Base-by-base conservation (phyloP, 2,113 vertebrate species). In the Xyliphius kryptos region DNA sequence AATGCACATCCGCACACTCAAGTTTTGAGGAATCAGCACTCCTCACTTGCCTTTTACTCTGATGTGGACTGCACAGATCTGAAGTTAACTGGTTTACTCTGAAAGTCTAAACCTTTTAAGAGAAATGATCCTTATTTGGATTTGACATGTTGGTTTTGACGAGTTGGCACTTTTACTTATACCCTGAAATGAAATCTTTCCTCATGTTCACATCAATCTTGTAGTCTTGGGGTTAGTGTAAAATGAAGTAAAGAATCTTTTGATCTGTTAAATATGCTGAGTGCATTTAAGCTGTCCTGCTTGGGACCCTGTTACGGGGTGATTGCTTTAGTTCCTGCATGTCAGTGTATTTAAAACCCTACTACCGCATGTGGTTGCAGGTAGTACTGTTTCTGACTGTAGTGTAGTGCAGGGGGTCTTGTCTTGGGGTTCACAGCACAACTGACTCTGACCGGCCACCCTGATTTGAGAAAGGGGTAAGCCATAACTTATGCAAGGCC, bases 1-100 rank as follows among this genome's bases (percentile, higher is more conserved):
- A 32, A 40, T 57, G 38, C 44, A 55, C 63, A 59, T 63, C 38
- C 50, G 40, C 58, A 22, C 38, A 58, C 36, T 58, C 48, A 6
- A 37, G 17, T 64, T 60, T 19, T 63, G 56, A 60, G 50, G 21
- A 13, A 49, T 72, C 70, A 72, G 65, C 70, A 56, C 37, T 60
- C 16, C 40, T 65, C 51, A 32, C n/a, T 21, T 22, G 0, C 61
- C 21, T 5, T 52, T 38, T 20, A 13, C 20, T 19, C 16, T 63
- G 36, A 47, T 2, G 15, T 16, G 17, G 53, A 43, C 48, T 59
- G 22, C 22, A 21, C 36, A 52, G 56, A 72, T 57, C 50, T 16
- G 12, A 61, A 49, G 57, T 43, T 55, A 38, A 11, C n/a, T 15
- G 6, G 19, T 26, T 15, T 14, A 26, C 20, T n/a, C 59, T 48